Evolutionary conservation across 2,888 invertebrate genomes (phyloP).

Genomic region (Meteorus cinctellus): DNA sequence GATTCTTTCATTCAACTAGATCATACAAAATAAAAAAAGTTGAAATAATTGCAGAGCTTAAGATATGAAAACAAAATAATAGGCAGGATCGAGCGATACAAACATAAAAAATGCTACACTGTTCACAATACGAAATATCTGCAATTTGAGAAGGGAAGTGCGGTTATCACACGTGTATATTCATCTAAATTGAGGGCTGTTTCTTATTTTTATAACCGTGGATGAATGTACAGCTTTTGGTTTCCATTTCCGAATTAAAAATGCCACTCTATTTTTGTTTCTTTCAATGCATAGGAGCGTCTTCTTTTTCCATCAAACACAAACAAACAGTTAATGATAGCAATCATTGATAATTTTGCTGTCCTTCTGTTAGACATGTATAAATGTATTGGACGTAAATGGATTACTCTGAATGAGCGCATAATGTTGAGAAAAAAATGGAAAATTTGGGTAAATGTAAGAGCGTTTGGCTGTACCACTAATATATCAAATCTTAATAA

Average conservation of each 20-base stretch:
- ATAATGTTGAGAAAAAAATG: conserved; percentile 45
- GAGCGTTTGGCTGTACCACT: conserved; percentile 47
- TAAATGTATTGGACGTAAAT: conserved; percentile 50
- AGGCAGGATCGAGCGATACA: too few species aligned
- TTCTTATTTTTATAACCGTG: conserved; percentile 72
- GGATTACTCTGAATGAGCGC: conserved; percentile 45
- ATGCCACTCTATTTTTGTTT: conserved; percentile 36
- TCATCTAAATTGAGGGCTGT: conserved; percentile 61
- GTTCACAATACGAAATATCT: too few species aligned
- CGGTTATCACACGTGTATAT: conserved; percentile 56
- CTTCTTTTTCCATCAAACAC: conserved; percentile 46
- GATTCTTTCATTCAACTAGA: too few species aligned
- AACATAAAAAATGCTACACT: too few species aligned
- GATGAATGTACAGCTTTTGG: conserved; percentile 66
- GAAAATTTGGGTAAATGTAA: conserved; percentile 59
- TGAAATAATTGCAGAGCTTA: too few species aligned
- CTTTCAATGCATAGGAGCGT: conserved; percentile 45
- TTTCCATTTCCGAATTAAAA: conserved; percentile 45
- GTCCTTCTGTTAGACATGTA: conserved; percentile 43
- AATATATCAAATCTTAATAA: conserved; percentile 64
- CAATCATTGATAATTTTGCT: conserved; percentile 47
- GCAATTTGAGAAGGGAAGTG: not conserved
- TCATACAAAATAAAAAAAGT: too few species aligned
- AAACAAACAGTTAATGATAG: not conserved
- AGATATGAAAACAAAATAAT: too few species aligned